These are phyloP conservation scores for Dascyllus trimaculatus DNA, from an alignment of 2,113 vertebrate species.

Conservation along the genomic window DNA sequence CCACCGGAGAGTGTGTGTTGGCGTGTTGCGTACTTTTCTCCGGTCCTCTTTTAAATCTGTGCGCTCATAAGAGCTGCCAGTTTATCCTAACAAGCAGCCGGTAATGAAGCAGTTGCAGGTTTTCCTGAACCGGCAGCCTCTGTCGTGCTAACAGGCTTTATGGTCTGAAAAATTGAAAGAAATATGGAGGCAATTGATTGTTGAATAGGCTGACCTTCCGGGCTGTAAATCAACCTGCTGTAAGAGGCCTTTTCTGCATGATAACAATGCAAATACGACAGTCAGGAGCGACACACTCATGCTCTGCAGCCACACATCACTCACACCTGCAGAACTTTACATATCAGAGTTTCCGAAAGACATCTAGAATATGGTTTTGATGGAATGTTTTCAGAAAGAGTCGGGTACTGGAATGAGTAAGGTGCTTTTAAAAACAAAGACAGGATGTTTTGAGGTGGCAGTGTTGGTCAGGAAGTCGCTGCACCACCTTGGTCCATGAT, in stretches of 20 bases:
- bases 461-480: background rate
- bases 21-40: conserved; percentile 21
- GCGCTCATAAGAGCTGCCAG: background rate
- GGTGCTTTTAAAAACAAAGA: too few relatives aligned
- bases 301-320: too few relatives aligned
- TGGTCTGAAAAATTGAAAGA: background rate
- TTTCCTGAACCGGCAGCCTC: background rate
- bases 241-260: too few relatives aligned
- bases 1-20: conserved; percentile 7
- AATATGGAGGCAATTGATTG: conserved; percentile 1
- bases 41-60: background rate
- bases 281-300: too few relatives aligned
- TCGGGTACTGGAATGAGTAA: too few relatives aligned
- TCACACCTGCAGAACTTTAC: too few relatives aligned
- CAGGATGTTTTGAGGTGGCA: too few relatives aligned
- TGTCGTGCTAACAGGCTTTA: background rate
- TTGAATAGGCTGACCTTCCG: background rate
- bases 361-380: too few relatives aligned
- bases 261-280: too few relatives aligned
- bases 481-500: background rate
- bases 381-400: too few relatives aligned
- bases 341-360: too few relatives aligned
- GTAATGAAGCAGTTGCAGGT: too few relatives aligned
- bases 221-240: background rate
- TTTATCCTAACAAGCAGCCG: background rate